Percentiles rank a stretch among this genome's conserved stretches.
Evolutionary conservation across 1,140 invertebrate genomes (phyloP).

Genomic region (Odontomachus brunneus): DNA sequence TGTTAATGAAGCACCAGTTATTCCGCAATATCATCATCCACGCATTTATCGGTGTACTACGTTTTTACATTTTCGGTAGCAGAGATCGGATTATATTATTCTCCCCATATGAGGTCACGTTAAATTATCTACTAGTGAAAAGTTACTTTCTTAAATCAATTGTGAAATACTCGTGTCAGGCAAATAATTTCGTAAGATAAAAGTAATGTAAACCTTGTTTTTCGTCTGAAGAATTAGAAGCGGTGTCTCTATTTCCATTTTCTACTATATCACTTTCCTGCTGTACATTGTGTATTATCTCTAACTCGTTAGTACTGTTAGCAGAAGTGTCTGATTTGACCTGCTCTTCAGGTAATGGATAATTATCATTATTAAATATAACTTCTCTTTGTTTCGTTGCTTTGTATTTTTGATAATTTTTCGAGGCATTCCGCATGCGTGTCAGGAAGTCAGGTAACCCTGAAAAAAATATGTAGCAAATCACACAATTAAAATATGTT

Average conservation of each 20-base stretch:
- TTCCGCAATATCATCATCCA: slow-evolving; percentile 25
- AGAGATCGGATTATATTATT: slow-evolving; percentile 32
- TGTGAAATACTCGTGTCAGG: slow-evolving; percentile 74
- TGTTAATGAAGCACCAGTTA: slow-evolving; percentile 30
- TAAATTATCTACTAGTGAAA: slow-evolving; percentile 61
- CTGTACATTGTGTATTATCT: slow-evolving; percentile 17
- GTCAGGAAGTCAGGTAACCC: slow-evolving; percentile 85
- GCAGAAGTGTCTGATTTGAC: background rate
- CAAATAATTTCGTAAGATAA: slow-evolving; percentile 81
- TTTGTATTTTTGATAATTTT: slow-evolving; percentile 82
- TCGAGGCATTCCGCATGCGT: slow-evolving; percentile 85
- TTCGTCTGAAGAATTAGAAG: slow-evolving; percentile 61
- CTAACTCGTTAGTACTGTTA: slow-evolving; percentile 21
- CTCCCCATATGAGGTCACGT: slow-evolving; percentile 20
- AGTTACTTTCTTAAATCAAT: slow-evolving; percentile 60
- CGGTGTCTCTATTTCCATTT: slow-evolving; percentile 53
- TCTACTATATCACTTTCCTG: slow-evolving; percentile 30
- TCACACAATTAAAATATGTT: background rate
- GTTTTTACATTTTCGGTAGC: slow-evolving; percentile 13
- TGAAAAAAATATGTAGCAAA: slow-evolving; percentile 57
- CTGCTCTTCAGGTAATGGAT: slow-evolving; percentile 19
- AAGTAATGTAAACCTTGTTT: slow-evolving; percentile 80
- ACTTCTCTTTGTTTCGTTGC: slow-evolving; percentile 55
- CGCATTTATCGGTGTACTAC: slow-evolving; percentile 8
- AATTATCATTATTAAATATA: background rate